Percentiles rank a stretch among this genome's conserved stretches.
phyloP scores from a whole-genome alignment of 2,888 invertebrate species.

The Polyommatus iphigenia region DNA sequence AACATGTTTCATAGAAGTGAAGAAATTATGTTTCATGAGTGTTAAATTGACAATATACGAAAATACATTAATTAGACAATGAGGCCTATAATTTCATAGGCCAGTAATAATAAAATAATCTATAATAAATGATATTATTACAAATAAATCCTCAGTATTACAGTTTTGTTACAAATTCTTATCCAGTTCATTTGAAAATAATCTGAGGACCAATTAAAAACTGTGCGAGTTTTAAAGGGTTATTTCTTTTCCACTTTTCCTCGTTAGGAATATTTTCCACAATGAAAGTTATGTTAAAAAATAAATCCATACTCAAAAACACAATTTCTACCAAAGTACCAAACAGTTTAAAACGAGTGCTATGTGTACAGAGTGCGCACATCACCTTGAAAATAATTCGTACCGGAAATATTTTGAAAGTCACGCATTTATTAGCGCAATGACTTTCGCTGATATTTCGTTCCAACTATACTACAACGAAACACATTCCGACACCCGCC shows the following conservation, averaged over 20 bases:
- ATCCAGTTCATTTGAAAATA: not conserved
- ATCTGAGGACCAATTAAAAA: not conserved
- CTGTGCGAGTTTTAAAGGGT: not conserved
- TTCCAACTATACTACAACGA: conserved; percentile 33
- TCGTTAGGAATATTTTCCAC: not conserved
- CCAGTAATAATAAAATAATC: not conserved
- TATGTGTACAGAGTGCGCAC: conserved; percentile 8
- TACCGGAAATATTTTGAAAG: conserved; percentile 39
- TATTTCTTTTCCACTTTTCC: not conserved
- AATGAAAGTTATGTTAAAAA: not conserved
- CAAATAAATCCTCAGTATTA: not conserved
- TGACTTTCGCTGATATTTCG: conserved; percentile 36
- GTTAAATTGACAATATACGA: not conserved
- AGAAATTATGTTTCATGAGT: not conserved
- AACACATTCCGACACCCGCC: conserved; percentile 30
- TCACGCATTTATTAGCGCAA: conserved; percentile 33
- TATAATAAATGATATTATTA: not conserved
- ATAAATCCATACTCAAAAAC: not conserved
- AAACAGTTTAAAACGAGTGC: not conserved
- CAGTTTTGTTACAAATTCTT: no score
- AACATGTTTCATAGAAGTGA: conserved; percentile 15
- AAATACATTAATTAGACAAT: conserved; percentile 1
- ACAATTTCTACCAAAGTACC: not conserved
- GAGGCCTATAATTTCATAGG: not conserved
- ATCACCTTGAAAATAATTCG: conserved; percentile 37